These are phyloP conservation scores for Grapholita molesta DNA, from an alignment of 1,140 invertebrate genomes.

Conservation along the genomic window DNA sequence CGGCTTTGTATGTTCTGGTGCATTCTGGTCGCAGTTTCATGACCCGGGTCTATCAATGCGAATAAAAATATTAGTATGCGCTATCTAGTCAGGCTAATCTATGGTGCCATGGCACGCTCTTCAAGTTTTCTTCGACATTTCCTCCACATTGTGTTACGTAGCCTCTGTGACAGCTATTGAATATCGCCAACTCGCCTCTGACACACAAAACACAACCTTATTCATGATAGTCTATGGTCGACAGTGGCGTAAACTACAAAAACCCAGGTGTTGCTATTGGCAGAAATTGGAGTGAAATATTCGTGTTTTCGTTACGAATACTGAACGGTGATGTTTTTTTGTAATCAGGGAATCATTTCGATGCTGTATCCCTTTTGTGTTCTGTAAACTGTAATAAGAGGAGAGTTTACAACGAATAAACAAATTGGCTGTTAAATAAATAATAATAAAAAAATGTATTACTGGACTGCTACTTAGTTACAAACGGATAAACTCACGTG, in stretches of 20 bases:
- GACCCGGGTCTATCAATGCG: too few species aligned
- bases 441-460: too few species aligned
- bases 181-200: neutral
- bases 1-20: too few species aligned
- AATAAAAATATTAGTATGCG: neutral
- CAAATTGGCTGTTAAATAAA: too few species aligned
- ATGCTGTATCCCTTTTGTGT: neutral
- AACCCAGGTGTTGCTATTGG: neutral
- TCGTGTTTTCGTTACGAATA: conserved; percentile 3
- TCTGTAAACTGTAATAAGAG: too few species aligned
- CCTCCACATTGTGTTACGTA: neutral
- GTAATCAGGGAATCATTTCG: neutral
- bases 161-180: neutral
- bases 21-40: too few species aligned
- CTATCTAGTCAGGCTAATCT: neutral
- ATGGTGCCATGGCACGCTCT: neutral
- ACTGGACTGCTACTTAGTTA: too few species aligned
- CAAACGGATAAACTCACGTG: too few species aligned
- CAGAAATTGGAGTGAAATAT: neutral
- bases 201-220: neutral
- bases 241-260: neutral
- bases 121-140: conserved; percentile 1
- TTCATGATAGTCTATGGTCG: neutral
- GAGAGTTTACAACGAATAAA: too few species aligned
- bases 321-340: neutral